phyloP scores from a whole-genome alignment of 2,888 invertebrate genomes.

The Drepana falcataria region DNA sequence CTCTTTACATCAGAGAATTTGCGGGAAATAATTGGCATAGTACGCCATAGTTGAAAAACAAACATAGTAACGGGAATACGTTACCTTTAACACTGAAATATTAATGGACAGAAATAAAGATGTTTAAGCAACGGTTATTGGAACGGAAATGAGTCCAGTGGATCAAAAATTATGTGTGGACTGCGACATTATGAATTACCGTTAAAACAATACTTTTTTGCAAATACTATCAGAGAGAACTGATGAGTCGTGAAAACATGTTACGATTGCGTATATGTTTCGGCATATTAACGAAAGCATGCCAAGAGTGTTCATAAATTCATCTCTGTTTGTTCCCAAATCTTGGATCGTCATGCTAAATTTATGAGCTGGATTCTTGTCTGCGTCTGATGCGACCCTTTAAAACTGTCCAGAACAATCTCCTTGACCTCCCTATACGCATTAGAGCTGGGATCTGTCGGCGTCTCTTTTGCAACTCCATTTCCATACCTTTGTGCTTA shows the following conservation, averaged over 20 bases:
- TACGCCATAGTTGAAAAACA: not conserved
- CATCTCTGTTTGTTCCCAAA: too few species aligned
- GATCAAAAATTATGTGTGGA: not conserved
- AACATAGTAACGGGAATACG: not conserved
- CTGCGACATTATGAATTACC: not conserved
- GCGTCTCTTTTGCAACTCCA: too few species aligned
- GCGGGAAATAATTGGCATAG: not conserved
- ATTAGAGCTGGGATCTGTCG: too few species aligned
- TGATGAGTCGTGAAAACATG: not conserved
- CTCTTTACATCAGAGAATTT: not conserved
- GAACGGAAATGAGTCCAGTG: not conserved
- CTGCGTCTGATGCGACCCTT: too few species aligned
- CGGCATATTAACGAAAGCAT: too few species aligned
- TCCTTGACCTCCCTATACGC: too few species aligned
- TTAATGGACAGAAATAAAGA: not conserved
- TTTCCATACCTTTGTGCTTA: too few species aligned
- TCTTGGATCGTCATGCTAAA: too few species aligned
- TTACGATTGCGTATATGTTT: too few species aligned
- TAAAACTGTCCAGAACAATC: too few species aligned
- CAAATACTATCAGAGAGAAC: not conserved
- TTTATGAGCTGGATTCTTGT: too few species aligned
- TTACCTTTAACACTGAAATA: not conserved
- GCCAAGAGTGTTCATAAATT: too few species aligned
- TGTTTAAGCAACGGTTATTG: not conserved
- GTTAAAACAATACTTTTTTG: not conserved